phyloP scores from a whole-genome alignment of 1,140 invertebrate genomes.

The Hycleus phaleratus region DNA sequence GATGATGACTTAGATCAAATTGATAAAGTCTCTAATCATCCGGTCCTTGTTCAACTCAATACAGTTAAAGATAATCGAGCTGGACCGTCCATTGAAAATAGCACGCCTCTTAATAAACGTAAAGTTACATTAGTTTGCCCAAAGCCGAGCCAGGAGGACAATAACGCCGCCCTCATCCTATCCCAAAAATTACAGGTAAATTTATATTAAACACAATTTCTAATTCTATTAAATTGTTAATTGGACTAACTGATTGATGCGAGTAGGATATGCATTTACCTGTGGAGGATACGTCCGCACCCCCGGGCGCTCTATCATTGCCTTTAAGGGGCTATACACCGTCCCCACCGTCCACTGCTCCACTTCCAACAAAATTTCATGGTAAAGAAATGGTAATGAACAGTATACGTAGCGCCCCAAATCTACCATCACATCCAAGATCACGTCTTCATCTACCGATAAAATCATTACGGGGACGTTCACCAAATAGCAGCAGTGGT shows the following conservation, averaged over 20 bases:
- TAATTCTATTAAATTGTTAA: not conserved
- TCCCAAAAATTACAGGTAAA: slow-evolving; percentile 26
- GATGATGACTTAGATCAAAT: slow-evolving; percentile 75
- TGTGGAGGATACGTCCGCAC: slow-evolving; percentile 38
- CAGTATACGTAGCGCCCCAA: slow-evolving; percentile 68
- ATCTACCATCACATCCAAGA: slow-evolving; percentile 62
- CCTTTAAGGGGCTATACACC: slow-evolving; percentile 56
- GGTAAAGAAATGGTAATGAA: slow-evolving; percentile 62
- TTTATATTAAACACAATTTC: not conserved
- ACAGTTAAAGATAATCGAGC: slow-evolving; percentile 1
- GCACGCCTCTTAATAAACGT: slow-evolving; percentile 8
- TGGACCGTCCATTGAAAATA: slow-evolving; percentile 16
- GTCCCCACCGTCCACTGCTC: slow-evolving; percentile 71
- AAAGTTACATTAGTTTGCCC: slow-evolving; percentile 20
- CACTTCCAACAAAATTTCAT: slow-evolving; percentile 71
- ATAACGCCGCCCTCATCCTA: slow-evolving; percentile 22
- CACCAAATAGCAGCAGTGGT: slow-evolving; percentile 56
- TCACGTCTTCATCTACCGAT: slow-evolving; percentile 57
- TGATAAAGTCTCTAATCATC: slow-evolving; percentile 72
- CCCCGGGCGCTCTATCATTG: slow-evolving; percentile 27
- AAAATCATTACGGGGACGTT: slow-evolving; percentile 51
- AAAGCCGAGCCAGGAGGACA: slow-evolving; percentile 21
- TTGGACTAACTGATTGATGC: not conserved
- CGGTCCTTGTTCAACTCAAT: slow-evolving; percentile 55
- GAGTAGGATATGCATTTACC: slow-evolving; percentile 33